These are phyloP conservation scores for Epinotia bilunana DNA, from an alignment of 2,888 invertebrate genomes.

Conservation along the genomic window DNA sequence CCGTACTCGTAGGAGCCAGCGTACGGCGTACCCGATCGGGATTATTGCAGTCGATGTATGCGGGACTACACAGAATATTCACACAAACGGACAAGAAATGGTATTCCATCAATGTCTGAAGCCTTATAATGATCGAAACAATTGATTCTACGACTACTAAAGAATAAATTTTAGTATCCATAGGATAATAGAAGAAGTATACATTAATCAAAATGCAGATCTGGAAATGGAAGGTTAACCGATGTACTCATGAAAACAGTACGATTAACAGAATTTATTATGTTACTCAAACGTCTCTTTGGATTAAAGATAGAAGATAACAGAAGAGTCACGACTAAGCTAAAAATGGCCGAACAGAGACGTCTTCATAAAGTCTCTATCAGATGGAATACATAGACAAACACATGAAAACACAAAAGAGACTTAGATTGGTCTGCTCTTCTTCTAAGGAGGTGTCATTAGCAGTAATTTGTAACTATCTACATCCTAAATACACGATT, in stretches of 20 bases:
- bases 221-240: too few relatives aligned
- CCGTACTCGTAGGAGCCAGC: too few relatives aligned
- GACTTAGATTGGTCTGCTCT: conserved; percentile 9
- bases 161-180: background rate
- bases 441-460: conserved; percentile 1
- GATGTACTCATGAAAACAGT: too few relatives aligned
- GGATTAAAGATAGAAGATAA: background rate
- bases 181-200: background rate
- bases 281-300: background rate
- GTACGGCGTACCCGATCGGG: too few relatives aligned
- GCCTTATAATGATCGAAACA: too few relatives aligned
- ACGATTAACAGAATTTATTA: too few relatives aligned
- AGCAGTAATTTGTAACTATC: conserved; percentile 15
- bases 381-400: background rate
- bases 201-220: too few relatives aligned
- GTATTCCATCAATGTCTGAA: too few relatives aligned
- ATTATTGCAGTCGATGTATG: background rate
- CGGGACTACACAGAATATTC: background rate
- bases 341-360: background rate
- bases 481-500: conserved; percentile 31
- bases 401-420: background rate
- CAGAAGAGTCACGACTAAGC: background rate
- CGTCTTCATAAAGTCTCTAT: background rate
- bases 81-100: background rate
- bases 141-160: background rate